phyloP scores from a whole-genome alignment of 2,888 invertebrate genomes.

The Andrena fulva region DNA sequence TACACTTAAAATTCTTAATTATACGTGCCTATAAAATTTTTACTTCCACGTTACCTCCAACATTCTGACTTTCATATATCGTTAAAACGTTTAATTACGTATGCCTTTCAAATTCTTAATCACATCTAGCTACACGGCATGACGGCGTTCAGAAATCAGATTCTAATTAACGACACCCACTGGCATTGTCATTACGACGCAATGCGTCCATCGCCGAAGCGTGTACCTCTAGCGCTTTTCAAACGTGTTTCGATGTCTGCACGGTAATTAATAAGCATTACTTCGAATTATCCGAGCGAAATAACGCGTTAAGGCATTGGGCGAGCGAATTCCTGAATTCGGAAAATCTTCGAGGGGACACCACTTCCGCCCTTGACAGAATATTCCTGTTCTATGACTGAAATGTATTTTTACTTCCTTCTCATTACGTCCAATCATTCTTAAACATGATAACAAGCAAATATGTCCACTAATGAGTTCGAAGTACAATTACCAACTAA shows the following conservation, averaged over 20 bases:
- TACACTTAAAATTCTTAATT: no score
- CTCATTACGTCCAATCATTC: no score
- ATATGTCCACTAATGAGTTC: no score
- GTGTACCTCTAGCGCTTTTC: constrained; percentile 14
- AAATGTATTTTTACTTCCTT: neutral
- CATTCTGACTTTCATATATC: constrained; percentile 4
- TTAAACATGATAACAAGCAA: no score
- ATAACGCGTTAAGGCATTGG: constrained; percentile 15
- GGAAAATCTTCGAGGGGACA: neutral
- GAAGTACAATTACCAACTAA: no score
- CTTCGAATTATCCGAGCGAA: constrained; percentile 29
- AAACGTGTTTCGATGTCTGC: constrained; percentile 29
- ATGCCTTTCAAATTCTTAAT: neutral
- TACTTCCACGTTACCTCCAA: neutral
- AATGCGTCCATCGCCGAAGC: constrained; percentile 18
- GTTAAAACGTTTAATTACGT: neutral
- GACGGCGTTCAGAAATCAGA: constrained; percentile 13
- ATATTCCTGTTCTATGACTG: neutral
- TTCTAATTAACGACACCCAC: constrained; percentile 37
- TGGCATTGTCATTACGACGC: neutral
- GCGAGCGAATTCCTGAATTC: neutral
- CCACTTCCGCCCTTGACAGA: neutral
- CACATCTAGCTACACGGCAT: neutral
- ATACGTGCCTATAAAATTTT: neutral
- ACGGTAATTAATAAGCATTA: constrained; percentile 47